Evolutionary conservation across 2,113 vertebrate genomes (phyloP).

Genomic region (Melospiza melodia): DNA sequence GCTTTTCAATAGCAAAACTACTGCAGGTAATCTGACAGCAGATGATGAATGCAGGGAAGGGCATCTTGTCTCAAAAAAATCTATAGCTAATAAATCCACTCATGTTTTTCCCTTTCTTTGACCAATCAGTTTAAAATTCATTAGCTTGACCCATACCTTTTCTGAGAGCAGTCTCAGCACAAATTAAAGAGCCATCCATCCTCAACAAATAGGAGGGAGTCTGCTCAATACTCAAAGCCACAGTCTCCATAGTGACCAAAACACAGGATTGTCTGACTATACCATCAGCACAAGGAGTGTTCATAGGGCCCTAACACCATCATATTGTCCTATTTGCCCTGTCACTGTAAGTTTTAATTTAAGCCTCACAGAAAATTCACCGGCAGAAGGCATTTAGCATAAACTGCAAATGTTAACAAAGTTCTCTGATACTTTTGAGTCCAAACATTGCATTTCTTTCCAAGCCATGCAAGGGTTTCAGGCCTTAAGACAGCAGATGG

Average conservation of each 20-base stretch:
- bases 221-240: background rate
- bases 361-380: background rate
- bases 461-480: background rate
- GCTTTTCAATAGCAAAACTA: background rate
- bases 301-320: background rate
- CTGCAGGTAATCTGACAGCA: background rate
- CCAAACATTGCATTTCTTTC: background rate
- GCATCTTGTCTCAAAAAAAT: background rate
- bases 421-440: background rate
- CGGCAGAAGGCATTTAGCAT: background rate
- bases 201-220: background rate
- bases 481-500: background rate
- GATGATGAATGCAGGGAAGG: background rate
- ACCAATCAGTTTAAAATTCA: conserved; percentile 24
- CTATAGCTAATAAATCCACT: background rate
- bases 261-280: background rate
- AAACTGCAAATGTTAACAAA: background rate
- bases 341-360: background rate
- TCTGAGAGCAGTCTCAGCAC: background rate
- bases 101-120: background rate
- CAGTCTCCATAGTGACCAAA: background rate
- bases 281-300: background rate
- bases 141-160: background rate
- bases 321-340: background rate
- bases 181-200: background rate